Conservation (phyloP, 2,113 vertebrate genomes). For the Nanorana parkeri region DNA sequence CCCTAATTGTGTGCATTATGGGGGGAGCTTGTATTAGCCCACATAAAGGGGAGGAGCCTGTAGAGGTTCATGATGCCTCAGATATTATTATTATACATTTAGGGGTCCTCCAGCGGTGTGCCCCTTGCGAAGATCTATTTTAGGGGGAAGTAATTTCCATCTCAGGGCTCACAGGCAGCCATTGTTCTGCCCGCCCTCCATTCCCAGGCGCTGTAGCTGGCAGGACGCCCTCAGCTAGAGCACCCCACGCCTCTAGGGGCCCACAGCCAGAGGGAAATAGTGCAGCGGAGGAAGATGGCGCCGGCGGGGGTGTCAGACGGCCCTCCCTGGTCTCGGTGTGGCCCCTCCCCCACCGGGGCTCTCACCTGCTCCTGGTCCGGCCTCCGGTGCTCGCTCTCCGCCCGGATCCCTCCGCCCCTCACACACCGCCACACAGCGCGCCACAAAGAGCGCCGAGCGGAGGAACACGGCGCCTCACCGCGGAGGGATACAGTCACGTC, state of each 20-base stretch:
- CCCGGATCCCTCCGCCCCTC: slow-evolving; percentile 43
- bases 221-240: background rate
- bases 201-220: too few species aligned
- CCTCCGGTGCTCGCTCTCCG: background rate
- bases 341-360: background rate
- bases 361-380: slow-evolving; percentile 43
- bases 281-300: slow-evolving; percentile 38
- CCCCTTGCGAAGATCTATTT: background rate
- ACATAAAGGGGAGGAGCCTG: too few species aligned
- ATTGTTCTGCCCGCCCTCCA: background rate
- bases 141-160: background rate
- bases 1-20: too few species aligned
- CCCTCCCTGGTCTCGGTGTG: background rate
- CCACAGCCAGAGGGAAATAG: slow-evolving; percentile 36
- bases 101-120: background rate
- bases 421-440: slow-evolving; percentile 37
- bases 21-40: too few species aligned
- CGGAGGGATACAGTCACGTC: slow-evolving; percentile 46
- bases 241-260: background rate
- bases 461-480: slow-evolving; percentile 29
- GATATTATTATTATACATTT: too few species aligned
- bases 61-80: too few species aligned
- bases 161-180: background rate
- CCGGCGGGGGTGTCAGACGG: slow-evolving; percentile 9
- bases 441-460: slow-evolving; percentile 53